These are phyloP conservation scores for Benthosema pterotum DNA, from an alignment of 2,797 vertebrate species.

Conservation along the genomic window DNA sequence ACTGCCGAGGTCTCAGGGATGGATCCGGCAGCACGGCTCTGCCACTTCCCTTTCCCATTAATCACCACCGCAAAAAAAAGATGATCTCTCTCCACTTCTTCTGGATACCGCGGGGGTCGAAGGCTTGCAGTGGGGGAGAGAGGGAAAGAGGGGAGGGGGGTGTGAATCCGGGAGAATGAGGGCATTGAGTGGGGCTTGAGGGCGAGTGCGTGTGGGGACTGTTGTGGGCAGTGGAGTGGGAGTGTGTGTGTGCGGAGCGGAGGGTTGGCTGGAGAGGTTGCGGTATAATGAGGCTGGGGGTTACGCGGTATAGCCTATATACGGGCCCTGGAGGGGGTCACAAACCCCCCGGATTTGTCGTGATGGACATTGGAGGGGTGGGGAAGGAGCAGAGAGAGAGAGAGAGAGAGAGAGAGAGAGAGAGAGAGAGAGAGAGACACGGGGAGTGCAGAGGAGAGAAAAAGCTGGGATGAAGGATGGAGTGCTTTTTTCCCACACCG, in stretches of 20 bases:
- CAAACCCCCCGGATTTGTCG: constrained; percentile 38
- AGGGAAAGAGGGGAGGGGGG: constrained; percentile 16
- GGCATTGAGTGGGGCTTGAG: constrained; percentile 13
- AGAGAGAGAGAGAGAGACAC: constrained; percentile 3
- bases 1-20: constrained; percentile 50
- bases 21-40: constrained; percentile 67
- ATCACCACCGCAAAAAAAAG: constrained; percentile 75
- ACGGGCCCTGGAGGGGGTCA: not conserved
- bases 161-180: not conserved
- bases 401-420: constrained; percentile 4
- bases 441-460: constrained; percentile 1
- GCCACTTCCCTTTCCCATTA: constrained; percentile 75
- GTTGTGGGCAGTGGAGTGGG: not conserved
- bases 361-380: constrained; percentile 21
- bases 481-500: constrained; percentile 15
- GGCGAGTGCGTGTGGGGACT: too few species aligned
- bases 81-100: constrained; percentile 51
- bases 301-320: not conserved
- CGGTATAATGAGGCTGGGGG: constrained; percentile 40
- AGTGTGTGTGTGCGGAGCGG: not conserved
- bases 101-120: constrained; percentile 28
- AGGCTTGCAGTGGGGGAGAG: constrained; percentile 33
- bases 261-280: constrained; percentile 28
- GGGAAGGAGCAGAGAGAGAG: not conserved
- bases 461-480: not conserved